Conservation (phyloP, 2,888 invertebrate species). For the Hirtodrosophila trivittata region DNA sequence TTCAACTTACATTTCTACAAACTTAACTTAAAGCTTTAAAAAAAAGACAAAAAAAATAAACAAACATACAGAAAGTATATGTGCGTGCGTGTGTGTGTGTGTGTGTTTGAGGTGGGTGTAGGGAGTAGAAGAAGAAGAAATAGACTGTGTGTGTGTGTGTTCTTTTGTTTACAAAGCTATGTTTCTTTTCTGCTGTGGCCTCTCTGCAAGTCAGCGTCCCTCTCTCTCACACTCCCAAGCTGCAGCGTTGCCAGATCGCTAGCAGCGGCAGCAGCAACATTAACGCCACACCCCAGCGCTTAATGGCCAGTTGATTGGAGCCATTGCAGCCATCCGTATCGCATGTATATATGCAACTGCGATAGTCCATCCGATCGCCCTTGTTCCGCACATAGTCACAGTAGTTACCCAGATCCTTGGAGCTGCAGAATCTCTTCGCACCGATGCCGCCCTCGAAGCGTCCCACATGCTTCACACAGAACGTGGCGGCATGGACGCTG, state of each 20-base stretch:
- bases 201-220: neutral
- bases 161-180: slow-evolving; percentile 64
- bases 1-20: slow-evolving; percentile 39
- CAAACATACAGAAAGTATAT: slow-evolving; percentile 1
- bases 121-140: slow-evolving; percentile 2
- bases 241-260: slow-evolving; percentile 58
- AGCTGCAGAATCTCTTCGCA: slow-evolving; percentile 94
- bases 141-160: slow-evolving; percentile 18
- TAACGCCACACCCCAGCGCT: slow-evolving; percentile 48
- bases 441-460: slow-evolving; percentile 96
- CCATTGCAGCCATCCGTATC: slow-evolving; percentile 92
- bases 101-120: neutral
- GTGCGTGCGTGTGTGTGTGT: neutral
- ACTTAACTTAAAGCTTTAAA: slow-evolving; percentile 33
- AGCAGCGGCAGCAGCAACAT: slow-evolving; percentile 13
- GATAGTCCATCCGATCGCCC: slow-evolving; percentile 92
- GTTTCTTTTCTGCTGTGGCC: slow-evolving; percentile 24
- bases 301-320: slow-evolving; percentile 70
- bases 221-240: slow-evolving; percentile 3
- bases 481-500: slow-evolving; percentile 92
- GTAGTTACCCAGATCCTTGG: slow-evolving; percentile 93
- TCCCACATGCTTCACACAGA: slow-evolving; percentile 96
- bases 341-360: slow-evolving; percentile 95
- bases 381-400: slow-evolving; percentile 94
- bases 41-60: slow-evolving; percentile 28